Percentiles rank a stretch among this genome's conserved stretches.
phyloP scores from a whole-genome alignment of 2,113 vertebrate species.

The Lasiurus borealis region DNA sequence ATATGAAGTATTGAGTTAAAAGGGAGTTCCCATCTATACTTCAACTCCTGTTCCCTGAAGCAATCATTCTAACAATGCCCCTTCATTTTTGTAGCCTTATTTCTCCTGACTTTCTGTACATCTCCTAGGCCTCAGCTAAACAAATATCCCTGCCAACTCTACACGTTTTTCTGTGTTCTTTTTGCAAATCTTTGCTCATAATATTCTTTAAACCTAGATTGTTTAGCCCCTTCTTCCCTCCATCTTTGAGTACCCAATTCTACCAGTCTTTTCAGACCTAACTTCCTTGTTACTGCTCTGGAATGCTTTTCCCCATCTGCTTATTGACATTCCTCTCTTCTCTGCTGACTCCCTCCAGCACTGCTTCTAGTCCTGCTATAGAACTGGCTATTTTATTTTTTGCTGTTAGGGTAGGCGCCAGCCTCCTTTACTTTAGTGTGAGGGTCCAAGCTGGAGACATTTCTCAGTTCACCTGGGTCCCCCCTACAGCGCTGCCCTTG shows the following conservation, averaged over 20 bases:
- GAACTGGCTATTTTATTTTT: not conserved
- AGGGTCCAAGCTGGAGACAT: not conserved
- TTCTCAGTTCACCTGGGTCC: not conserved
- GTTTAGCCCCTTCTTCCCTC: not conserved
- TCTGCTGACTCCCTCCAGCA: not conserved
- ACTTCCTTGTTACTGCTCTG: not conserved
- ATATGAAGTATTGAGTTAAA: not conserved
- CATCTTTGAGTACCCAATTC: not conserved
- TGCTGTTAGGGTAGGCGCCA: not conserved
- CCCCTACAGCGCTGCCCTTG: accelerated
- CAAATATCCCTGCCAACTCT: not conserved
- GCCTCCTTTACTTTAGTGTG: not conserved
- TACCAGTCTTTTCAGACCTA: not conserved
- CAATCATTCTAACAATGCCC: not conserved
- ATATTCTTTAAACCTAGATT: slow-evolving; percentile 8
- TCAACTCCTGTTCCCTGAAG: not conserved
- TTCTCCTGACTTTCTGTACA: slow-evolving; percentile 9
- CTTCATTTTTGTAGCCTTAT: not conserved
- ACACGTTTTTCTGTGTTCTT: not conserved
- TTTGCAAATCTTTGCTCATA: not conserved
- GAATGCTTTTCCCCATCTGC: not conserved
- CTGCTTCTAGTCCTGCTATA: not conserved
- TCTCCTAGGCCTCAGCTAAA: not conserved
- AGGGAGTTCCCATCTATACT: too few species aligned
- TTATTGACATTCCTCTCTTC: not conserved